These are phyloP conservation scores for Chaenogobius annularis DNA, from an alignment of 2,113 vertebrate genomes.

Conservation along the genomic window DNA sequence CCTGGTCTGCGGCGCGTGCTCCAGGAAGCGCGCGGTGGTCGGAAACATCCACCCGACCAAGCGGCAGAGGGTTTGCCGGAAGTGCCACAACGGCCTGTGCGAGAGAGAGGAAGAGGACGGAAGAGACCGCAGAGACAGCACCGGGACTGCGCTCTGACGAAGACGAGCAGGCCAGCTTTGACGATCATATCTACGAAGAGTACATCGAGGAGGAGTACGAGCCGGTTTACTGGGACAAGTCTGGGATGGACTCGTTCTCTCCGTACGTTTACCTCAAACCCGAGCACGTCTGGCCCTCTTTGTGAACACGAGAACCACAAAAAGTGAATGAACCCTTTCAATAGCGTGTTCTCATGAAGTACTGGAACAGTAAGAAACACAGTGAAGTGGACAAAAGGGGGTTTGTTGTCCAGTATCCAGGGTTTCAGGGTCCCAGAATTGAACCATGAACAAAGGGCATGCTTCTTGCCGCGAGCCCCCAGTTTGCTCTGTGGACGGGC, in stretches of 20 bases:
- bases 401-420: too few relatives aligned
- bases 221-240: slow-evolving; percentile 58
- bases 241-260: slow-evolving; percentile 8
- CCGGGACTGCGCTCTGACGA: slow-evolving; percentile 11
- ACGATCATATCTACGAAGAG: slow-evolving; percentile 60
- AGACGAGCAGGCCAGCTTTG: slow-evolving; percentile 68
- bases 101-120: slow-evolving; percentile 30
- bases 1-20: slow-evolving; percentile 85
- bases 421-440: too few relatives aligned
- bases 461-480: too few relatives aligned
- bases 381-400: too few relatives aligned
- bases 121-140: slow-evolving; percentile 28
- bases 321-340: too few relatives aligned
- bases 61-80: slow-evolving; percentile 80
- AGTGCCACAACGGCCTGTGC: slow-evolving; percentile 76
- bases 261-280: slow-evolving; percentile 44
- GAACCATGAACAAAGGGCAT: too few relatives aligned
- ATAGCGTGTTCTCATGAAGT: too few relatives aligned
- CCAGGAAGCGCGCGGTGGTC: slow-evolving; percentile 80
- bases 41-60: slow-evolving; percentile 79
- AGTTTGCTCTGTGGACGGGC: too few relatives aligned
- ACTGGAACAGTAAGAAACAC: too few relatives aligned
- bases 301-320: neutral
- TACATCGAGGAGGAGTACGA: slow-evolving; percentile 66
- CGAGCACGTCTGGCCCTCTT: slow-evolving; percentile 12